These are phyloP conservation scores for Oligia strigilis DNA, from an alignment of 2,888 invertebrate genomes.

Conservation along the genomic window DNA sequence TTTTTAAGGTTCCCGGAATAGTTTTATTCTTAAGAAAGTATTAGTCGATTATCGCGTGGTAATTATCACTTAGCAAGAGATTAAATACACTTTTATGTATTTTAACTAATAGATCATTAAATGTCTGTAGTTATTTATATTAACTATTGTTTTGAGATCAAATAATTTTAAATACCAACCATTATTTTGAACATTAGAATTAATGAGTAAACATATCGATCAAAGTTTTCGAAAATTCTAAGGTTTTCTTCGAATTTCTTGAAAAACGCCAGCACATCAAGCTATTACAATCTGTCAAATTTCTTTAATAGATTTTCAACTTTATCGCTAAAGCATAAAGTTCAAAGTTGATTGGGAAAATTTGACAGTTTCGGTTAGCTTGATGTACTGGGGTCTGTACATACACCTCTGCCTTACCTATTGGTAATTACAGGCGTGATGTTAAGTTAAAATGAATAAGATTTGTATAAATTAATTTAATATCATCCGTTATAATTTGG, in stretches of 20 bases:
- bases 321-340: no score
- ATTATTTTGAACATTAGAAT: not conserved
- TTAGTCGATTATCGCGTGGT: not conserved
- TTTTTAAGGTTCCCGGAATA: conserved; percentile 30
- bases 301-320: no score
- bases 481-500: no score
- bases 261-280: not conserved
- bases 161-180: not conserved
- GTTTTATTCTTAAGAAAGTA: conserved; percentile 3
- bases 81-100: not conserved
- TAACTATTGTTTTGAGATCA: not conserved
- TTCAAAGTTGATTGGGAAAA: no score
- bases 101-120: not conserved
- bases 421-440: not conserved
- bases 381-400: no score
- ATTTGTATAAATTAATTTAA: not conserved
- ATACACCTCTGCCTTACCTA: not conserved
- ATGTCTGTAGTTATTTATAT: not conserved
- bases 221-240: not conserved
- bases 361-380: no score
- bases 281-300: no score
- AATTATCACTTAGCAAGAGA: conserved; percentile 9
- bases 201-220: not conserved
- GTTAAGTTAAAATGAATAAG: not conserved
- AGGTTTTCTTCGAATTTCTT: not conserved